These are phyloP conservation scores for Brenthis ino DNA, from an alignment of 2,888 invertebrate species.

Conservation along the genomic window DNA sequence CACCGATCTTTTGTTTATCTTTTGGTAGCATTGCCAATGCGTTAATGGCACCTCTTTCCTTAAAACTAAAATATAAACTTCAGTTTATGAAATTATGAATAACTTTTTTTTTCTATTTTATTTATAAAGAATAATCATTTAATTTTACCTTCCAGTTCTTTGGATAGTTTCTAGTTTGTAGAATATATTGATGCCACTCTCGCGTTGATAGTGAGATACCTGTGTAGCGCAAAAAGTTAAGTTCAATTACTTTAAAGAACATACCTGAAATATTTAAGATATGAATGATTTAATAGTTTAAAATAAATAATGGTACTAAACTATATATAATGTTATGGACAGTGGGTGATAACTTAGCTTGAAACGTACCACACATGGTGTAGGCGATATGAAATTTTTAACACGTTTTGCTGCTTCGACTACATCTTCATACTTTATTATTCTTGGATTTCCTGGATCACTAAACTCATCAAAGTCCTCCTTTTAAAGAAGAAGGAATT, in stretches of 20 bases:
- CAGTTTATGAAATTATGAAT: too few relatives aligned
- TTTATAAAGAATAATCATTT: too few relatives aligned
- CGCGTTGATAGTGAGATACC: slow-evolving; percentile 58
- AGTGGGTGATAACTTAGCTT: not conserved
- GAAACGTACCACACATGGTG: slow-evolving; percentile 58
- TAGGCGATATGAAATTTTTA: slow-evolving; percentile 48
- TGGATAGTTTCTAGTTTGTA: slow-evolving; percentile 46
- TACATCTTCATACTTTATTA: slow-evolving; percentile 57
- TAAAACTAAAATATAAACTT: slow-evolving; percentile 79
- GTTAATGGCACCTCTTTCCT: slow-evolving; percentile 87
- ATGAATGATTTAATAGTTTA: too few relatives aligned
- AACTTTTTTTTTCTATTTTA: too few relatives aligned
- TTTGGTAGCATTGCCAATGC: slow-evolving; percentile 80
- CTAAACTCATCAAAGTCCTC: slow-evolving; percentile 71
- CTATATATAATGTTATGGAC: not conserved
- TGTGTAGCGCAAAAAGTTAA: slow-evolving; percentile 44
- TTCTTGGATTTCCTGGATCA: slow-evolving; percentile 66
- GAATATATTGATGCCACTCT: slow-evolving; percentile 50
- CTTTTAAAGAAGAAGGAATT: slow-evolving; percentile 46
- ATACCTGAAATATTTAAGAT: too few relatives aligned
- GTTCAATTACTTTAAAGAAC: too few relatives aligned
- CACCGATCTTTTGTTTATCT: slow-evolving; percentile 83
- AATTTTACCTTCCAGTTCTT: slow-evolving; percentile 44
- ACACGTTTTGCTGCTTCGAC: slow-evolving; percentile 53
- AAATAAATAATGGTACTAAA: too few relatives aligned